Base-by-base conservation (phyloP, 2,113 vertebrate species). In the Hydrolagus affinis region DNA sequence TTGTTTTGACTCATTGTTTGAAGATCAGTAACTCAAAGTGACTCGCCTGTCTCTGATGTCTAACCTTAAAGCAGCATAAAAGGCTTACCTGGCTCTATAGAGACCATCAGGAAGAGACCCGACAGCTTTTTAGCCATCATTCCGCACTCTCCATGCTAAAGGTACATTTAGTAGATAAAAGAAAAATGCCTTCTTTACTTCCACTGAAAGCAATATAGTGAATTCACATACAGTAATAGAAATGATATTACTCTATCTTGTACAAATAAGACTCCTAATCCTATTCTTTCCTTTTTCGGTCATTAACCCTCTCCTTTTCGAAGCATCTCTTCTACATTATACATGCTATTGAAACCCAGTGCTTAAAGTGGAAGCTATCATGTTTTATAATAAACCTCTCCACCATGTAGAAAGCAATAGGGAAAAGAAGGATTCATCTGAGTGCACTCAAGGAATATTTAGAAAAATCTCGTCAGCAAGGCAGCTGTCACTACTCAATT, bases 1-100 rank as follows among this genome's bases (percentile, higher is more conserved):
- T 96, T 95, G 95, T 97, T 96, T 95, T 96, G 94, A 96, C 95
- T 95, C 95, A 95, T 95, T 95, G 95, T 97, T 97, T 97, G 96
- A 97, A 96, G 96, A 95, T 94, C 92, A 93, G 93, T 93, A 94
- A 95, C 95, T 97, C 96, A 97, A 97, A 98, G 96, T 93, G 93
- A 91, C 93, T 94, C 93, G 93, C 90, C 89, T 85, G 92, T 92
- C 94, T 97, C 94, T 97, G 96, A 98, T 96, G 96, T 96, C 91
- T 94, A 91, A 92, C 93, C 94, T 91, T 89, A 89, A 44, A 94
- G 93, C 90, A 32, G 92, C 94, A 97, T 96, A 94, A 97, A 98
- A 95, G 94, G 95, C 93, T 96, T 94, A 94, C 92, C 93, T 91
- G 88, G 89, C 91, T 92, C 90, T 72, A 70, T 62, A 80, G 86